Percentiles rank a stretch among this genome's conserved stretches.
phyloP scores from a whole-genome alignment of 2,888 invertebrate species.

The Pseudococcus viburni region DNA sequence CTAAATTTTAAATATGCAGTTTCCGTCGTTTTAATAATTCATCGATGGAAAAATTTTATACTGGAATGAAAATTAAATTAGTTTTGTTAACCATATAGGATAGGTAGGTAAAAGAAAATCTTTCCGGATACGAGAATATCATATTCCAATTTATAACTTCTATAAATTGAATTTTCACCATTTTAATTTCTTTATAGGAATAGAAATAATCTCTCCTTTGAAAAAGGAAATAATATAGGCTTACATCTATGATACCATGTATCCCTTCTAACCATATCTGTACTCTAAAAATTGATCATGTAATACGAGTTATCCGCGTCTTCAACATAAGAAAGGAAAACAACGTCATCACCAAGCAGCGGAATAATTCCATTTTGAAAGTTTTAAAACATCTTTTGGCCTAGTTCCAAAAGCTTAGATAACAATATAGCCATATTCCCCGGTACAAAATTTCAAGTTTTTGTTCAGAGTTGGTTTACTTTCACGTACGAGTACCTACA shows the following conservation, averaged over 20 bases:
- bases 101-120: background rate
- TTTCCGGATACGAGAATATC: background rate
- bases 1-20: background rate
- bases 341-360: background rate
- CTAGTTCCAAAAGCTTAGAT: conserved; percentile 25
- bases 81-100: background rate
- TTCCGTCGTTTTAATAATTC: background rate
- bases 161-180: background rate
- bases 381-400: conserved; percentile 18
- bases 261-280: background rate
- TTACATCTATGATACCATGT: background rate
- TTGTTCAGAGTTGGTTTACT: background rate
- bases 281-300: background rate
- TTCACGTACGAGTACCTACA: background rate
- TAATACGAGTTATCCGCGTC: background rate
- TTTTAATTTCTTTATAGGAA: background rate
- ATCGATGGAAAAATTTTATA: background rate
- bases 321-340: background rate
- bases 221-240: background rate
- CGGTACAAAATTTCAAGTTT: background rate
- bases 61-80: background rate
- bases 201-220: background rate
- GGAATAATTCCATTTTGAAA: conserved; percentile 26
- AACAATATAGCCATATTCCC: background rate
- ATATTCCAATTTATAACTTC: background rate